phyloP scores from a whole-genome alignment of 2,888 invertebrate species.

The Eupithecia abbreviata region DNA sequence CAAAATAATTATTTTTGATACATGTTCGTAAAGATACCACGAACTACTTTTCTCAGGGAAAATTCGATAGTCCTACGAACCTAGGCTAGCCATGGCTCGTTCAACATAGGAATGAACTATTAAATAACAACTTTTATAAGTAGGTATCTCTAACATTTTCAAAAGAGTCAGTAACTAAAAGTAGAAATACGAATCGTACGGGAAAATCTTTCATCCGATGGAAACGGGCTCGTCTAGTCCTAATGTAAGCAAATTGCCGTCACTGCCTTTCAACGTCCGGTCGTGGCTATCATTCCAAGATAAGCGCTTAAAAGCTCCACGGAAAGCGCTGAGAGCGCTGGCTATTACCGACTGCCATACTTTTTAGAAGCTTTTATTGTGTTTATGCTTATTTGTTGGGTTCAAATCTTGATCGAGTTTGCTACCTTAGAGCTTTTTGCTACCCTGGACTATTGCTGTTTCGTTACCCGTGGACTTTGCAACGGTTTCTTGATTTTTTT shows the following conservation, averaged over 20 bases:
- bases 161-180: background rate
- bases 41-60: too few species aligned
- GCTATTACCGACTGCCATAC: conserved; percentile 71
- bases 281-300: conserved; percentile 82
- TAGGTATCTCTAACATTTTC: background rate
- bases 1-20: too few species aligned
- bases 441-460: background rate
- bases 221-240: conserved; percentile 76
- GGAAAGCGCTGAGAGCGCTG: conserved; percentile 78
- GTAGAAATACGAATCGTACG: conserved; percentile 48
- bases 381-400: conserved; percentile 42
- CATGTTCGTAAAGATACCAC: background rate
- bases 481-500: background rate
- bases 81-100: background rate
- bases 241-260: conserved; percentile 84
- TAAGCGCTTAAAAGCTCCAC: conserved; percentile 83
- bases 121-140: background rate
- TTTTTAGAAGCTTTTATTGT: conserved; percentile 62
- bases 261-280: conserved; percentile 81
- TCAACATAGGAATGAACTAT: background rate
- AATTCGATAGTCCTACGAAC: background rate
- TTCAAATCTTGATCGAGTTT: background rate
- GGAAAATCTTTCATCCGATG: conserved; percentile 59
- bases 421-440: too few species aligned
- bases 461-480: background rate